Base-by-base conservation (phyloP, 2,797 vertebrate genomes). In the Tympanoctomys barrerae region DNA sequence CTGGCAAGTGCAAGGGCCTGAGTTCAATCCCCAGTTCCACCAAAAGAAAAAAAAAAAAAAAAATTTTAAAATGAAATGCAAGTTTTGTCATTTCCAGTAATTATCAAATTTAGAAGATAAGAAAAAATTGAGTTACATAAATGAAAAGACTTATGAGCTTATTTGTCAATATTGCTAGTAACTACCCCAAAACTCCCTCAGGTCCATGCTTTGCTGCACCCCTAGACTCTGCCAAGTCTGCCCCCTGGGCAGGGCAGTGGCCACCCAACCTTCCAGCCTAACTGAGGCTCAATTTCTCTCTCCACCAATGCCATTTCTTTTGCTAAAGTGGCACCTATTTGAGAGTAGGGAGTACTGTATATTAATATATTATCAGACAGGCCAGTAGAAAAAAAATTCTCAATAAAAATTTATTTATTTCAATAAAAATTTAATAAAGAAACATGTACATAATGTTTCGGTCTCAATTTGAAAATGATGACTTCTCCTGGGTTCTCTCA, bases 401-500 rank as follows among this genome's bases (percentile, higher is more conserved):
- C 71, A 87, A 88, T 93, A 86, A 96, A 91, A 95, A 93, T 86
- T 93, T 93, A 89, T 42, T 52, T 52, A 66, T 89, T 61, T 95
- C 71, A 87, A 88, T 93, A 88, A 96, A 91, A 95, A 93, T 86
- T 93, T 93, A 89, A 97, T 52, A 78, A 94, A 80, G 85, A 95
- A 92, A 94, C 52, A 87, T 28, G 66, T 66, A 24, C 64, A 89
- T 93, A 87, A 66, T 90, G 73, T 88, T 95, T 87, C 95, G 77
- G 59, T 2, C 64, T 95, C 81, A 94, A 92, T 71, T 90, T 71
- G 14, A 95, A 92, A 96, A 93, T 28, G 31, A 36, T 79, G 33
- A 94, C 36, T 75, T 94, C 91, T 87, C 82, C 42, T 94, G 80
- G 21, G 42, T 89, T 97, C 61, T 85, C 11, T 89, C 80, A 70